phyloP scores from a whole-genome alignment of 2,797 vertebrate genomes.

The Urocyon cinereoargenteus region DNA sequence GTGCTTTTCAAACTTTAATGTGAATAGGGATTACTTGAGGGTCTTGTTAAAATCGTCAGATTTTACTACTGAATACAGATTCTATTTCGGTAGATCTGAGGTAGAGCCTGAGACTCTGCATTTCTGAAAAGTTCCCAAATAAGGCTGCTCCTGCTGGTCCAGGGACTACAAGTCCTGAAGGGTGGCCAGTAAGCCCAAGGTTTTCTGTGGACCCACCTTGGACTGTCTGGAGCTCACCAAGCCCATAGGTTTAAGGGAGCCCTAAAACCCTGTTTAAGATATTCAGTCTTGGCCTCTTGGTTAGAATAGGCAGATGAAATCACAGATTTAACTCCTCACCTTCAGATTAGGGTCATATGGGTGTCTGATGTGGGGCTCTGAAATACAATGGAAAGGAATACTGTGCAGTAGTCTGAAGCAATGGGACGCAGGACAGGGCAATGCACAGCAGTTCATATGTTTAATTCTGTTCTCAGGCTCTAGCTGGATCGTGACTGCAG shows the following conservation, averaged over 20 bases:
- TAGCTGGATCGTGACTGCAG: constrained; percentile 85
- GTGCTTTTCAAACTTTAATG: neutral
- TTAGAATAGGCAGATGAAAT: neutral
- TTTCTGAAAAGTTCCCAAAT: neutral
- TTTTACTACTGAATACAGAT: neutral
- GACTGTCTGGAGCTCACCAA: neutral
- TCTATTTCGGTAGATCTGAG: neutral
- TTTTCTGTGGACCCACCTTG: neutral
- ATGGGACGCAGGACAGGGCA: rapidly evolving
- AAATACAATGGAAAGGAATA: neutral
- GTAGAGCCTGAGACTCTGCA: neutral
- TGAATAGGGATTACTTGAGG: neutral
- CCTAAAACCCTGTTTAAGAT: neutral
- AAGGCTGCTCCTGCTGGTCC: neutral
- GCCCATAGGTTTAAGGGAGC: neutral
- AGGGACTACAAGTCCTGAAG: neutral
- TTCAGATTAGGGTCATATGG: neutral
- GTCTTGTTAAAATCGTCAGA: neutral
- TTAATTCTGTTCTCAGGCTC: constrained; percentile 75
- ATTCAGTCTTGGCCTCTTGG: neutral
- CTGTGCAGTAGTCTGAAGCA: neutral
- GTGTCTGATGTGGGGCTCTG: neutral
- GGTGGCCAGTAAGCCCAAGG: neutral
- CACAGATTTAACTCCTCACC: neutral
- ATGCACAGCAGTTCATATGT: rapidly evolving